Evolutionary conservation across 2,113 vertebrate genomes (phyloP).

Genomic region (Acrocephalus kingi): DNA sequence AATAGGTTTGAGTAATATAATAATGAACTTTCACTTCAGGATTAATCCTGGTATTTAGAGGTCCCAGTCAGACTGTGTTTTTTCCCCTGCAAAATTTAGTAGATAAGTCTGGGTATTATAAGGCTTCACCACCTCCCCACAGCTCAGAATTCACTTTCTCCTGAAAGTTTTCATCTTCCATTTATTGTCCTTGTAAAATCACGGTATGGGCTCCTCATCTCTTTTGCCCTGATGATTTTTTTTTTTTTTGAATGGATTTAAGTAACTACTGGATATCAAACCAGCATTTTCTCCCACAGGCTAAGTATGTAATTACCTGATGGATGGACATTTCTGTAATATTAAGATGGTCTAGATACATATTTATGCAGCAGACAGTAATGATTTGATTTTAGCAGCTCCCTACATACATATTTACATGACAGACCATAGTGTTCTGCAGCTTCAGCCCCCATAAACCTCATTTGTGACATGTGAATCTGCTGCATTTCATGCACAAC

Average conservation of each 20-base stretch:
- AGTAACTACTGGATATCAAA: conserved; percentile 4
- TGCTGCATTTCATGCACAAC: accelerated
- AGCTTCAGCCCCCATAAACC: conserved; percentile 45
- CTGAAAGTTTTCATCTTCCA: background rate
- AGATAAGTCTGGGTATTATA: conserved; percentile 24
- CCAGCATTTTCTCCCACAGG: background rate
- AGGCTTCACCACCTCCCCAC: background rate
- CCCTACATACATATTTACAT: conserved; percentile 57
- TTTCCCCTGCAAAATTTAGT: conserved; percentile 13
- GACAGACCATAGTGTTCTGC: conserved; percentile 54
- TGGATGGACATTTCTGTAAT: conserved; percentile 22
- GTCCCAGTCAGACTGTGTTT: background rate
- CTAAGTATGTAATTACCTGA: conserved; percentile 25
- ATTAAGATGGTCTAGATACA: conserved; percentile 42
- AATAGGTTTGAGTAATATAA: conserved; percentile 45
- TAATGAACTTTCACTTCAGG: conserved; percentile 36
- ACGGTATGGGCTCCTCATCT: background rate
- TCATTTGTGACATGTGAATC: background rate
- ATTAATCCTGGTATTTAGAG: conserved; percentile 56
- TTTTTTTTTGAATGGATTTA: background rate
- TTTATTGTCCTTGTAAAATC: background rate
- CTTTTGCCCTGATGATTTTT: background rate
- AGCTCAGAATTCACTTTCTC: background rate
- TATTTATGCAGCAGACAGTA: conserved; percentile 49
- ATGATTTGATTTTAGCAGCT: conserved; percentile 64